phyloP scores from a whole-genome alignment of 2,113 vertebrate genomes.

The Jacana jacana region DNA sequence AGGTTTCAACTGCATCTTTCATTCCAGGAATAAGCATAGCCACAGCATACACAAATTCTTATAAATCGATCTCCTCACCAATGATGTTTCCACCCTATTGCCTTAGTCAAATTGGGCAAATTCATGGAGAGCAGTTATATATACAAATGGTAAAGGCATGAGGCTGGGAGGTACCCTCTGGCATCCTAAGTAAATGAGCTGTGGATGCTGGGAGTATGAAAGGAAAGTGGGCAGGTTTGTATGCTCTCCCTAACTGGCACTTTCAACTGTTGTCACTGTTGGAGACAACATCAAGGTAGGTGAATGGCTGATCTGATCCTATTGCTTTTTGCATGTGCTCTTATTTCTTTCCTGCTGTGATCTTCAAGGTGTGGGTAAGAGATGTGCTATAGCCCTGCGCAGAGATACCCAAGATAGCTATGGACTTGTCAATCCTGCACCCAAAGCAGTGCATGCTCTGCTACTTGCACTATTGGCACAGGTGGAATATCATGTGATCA shows the following conservation, averaged over 20 bases:
- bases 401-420: not conserved
- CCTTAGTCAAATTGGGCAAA: not conserved
- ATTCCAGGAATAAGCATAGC: not conserved
- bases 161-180: not conserved
- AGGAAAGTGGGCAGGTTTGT: not conserved
- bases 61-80: not conserved
- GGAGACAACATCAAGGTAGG: not conserved
- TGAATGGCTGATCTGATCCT: not conserved
- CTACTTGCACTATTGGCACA: not conserved
- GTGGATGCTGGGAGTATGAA: not conserved
- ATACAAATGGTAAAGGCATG: not conserved
- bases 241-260: not conserved
- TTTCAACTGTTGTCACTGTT: not conserved
- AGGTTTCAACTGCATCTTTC: not conserved
- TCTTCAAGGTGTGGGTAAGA: not conserved
- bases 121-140: not conserved
- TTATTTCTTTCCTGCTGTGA: not conserved
- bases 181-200: not conserved
- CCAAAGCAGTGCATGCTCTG: not conserved
- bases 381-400: not conserved
- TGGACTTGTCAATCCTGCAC: not conserved
- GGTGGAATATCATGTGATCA: not conserved
- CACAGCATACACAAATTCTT: not conserved
- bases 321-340: not conserved
- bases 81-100: not conserved